Evolutionary conservation across 2,113 vertebrate genomes (phyloP).

Genomic region (Murina feae): DNA sequence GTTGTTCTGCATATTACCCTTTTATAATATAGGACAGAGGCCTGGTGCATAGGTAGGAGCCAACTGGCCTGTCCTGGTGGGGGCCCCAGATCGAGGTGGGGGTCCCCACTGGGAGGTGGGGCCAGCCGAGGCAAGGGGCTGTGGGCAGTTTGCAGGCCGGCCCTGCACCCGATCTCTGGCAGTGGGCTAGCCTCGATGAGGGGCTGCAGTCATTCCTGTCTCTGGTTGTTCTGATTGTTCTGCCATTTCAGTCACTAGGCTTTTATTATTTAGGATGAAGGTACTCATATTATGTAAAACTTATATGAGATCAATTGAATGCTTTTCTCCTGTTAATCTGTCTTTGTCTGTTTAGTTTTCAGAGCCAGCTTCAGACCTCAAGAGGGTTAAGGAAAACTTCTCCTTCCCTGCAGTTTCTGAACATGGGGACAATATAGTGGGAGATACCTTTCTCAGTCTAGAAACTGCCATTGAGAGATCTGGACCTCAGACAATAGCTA

Average conservation of each 20-base stretch:
- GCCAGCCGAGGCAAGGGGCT: no score
- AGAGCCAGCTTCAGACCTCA: background rate
- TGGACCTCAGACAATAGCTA: background rate
- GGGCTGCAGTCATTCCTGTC: no score
- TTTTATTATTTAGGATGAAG: background rate
- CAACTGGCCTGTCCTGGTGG: no score
- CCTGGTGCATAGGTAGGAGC: no score
- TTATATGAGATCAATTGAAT: background rate
- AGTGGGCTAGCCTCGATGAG: fast-evolving
- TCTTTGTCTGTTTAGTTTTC: background rate
- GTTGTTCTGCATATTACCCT: no score
- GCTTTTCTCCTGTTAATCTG: background rate
- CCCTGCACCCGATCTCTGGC: no score
- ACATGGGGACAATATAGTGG: background rate
- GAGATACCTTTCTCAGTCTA: background rate
- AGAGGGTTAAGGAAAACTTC: background rate
- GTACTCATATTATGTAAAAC: background rate
- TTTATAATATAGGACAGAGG: no score
- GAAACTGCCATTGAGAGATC: background rate
- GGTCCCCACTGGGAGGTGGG: no score
- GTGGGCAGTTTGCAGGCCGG: no score
- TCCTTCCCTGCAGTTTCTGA: background rate
- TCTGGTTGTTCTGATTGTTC: no score
- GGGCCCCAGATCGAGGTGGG: no score
- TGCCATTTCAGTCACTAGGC: no score